Percentiles rank a stretch among this genome's conserved stretches.
Evolutionary conservation across 64 coral and sea anemone species (phyloP).

Genomic region (Montipora sp.): DNA sequence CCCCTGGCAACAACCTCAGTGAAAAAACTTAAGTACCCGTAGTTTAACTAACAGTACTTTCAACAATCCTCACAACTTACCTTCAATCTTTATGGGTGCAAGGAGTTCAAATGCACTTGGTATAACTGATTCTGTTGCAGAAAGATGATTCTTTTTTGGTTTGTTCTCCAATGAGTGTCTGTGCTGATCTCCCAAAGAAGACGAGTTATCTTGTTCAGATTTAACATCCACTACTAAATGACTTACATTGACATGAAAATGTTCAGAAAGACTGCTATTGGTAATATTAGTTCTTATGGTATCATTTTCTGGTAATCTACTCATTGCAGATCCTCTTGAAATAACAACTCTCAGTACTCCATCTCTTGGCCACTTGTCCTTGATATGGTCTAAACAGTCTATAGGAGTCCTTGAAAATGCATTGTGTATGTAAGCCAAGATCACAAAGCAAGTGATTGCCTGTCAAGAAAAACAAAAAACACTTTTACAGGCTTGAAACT

Average conservation of each 20-base stretch:
- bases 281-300: constrained; percentile 40
- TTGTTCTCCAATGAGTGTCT: constrained; percentile 48
- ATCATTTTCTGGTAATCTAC: constrained; percentile 73
- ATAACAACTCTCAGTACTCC: constrained; percentile 94
- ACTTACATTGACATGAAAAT: constrained; percentile 24
- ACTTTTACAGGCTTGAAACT: too few relatives aligned
- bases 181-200: constrained; percentile 56
- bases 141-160: constrained; percentile 75
- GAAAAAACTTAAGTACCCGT: too few relatives aligned
- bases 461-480: constrained; percentile 32
- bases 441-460: constrained; percentile 92
- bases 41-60: too few relatives aligned
- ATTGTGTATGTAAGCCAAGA: constrained; percentile 94
- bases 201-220: constrained; percentile 52
- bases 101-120: constrained; percentile 81
- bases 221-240: constrained; percentile 7
- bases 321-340: constrained; percentile 62
- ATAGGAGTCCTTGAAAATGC: constrained; percentile 97
- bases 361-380: constrained; percentile 94
- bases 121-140: constrained; percentile 78
- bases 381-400: constrained; percentile 91
- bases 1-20: too few relatives aligned
- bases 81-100: constrained; percentile 65
- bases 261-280: constrained; percentile 63
- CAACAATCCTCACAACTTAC: neutral